phyloP scores from a whole-genome alignment of 1,140 invertebrate species.

The Anastrepha ludens region DNA sequence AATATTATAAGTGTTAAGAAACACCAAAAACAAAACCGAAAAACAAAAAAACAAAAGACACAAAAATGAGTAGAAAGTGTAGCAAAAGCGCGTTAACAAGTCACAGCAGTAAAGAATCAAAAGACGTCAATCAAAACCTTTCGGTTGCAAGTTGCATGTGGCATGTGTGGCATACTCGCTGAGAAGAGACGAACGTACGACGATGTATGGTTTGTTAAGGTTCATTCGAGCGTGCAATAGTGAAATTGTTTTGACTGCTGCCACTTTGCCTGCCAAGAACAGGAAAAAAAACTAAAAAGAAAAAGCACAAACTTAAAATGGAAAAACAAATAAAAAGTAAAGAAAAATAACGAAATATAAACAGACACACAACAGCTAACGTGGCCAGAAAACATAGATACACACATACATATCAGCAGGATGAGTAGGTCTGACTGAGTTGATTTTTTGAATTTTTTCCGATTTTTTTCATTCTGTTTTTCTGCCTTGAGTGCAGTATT shows the following conservation, averaged over 20 bases:
- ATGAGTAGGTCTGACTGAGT: neutral
- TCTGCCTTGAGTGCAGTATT: neutral
- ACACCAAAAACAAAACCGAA: neutral
- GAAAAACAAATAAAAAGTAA: neutral
- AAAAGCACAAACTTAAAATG: neutral
- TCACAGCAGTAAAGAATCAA: constrained; percentile 21
- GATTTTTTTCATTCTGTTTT: neutral
- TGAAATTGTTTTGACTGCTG: constrained; percentile 19
- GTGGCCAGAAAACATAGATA: neutral
- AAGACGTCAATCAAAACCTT: neutral
- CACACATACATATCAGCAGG: neutral
- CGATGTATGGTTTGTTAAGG: neutral
- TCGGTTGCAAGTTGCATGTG: neutral
- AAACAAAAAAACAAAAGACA: neutral
- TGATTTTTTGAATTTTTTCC: neutral
- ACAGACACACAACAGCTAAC: neutral
- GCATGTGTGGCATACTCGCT: constrained; percentile 18
- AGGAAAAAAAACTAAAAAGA: neutral
- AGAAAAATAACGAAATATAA: neutral
- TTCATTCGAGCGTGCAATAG: neutral
- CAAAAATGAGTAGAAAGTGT: neutral
- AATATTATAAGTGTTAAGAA: neutral
- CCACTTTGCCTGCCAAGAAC: neutral
- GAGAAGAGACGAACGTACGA: neutral
- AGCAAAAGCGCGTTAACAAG: constrained; percentile 12